phyloP scores from a whole-genome alignment of 2,113 vertebrate genomes.

The Agelaius phoeniceus region DNA sequence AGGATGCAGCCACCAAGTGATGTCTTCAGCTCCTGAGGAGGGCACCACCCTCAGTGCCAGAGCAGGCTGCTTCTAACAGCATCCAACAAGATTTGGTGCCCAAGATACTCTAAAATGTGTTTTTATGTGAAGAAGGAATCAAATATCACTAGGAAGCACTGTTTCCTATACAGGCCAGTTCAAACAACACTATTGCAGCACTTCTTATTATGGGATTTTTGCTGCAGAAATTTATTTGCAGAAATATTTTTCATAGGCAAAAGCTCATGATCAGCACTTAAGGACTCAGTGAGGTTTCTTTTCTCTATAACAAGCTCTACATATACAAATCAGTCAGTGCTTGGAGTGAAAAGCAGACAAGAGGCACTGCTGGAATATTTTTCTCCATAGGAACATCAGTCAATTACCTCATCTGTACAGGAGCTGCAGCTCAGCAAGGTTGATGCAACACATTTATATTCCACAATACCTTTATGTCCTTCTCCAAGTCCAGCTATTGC shows the following conservation, averaged over 20 bases:
- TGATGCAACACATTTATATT: background rate
- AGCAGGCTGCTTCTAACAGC: background rate
- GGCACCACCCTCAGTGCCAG: background rate
- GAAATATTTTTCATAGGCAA: background rate
- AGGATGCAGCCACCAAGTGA: background rate
- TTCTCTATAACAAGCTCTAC: background rate
- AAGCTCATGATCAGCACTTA: background rate
- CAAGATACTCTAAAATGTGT: background rate
- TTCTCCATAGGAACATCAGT: background rate
- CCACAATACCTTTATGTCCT: background rate
- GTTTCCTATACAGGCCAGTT: background rate
- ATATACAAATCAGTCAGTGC: background rate
- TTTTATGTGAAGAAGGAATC: background rate
- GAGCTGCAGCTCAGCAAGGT: background rate
- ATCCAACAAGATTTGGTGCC: background rate
- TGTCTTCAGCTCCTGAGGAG: background rate
- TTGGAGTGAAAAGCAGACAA: background rate
- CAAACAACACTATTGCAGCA: background rate
- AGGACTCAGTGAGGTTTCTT: background rate
- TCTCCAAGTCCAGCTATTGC: background rate
- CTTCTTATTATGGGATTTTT: background rate
- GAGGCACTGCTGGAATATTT: background rate
- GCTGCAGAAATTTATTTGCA: background rate
- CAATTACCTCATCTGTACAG: background rate
- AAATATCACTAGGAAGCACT: background rate